These are phyloP conservation scores for Heteromormyrus szaboi DNA, from an alignment of 2,797 vertebrate genomes.

Conservation along the genomic window DNA sequence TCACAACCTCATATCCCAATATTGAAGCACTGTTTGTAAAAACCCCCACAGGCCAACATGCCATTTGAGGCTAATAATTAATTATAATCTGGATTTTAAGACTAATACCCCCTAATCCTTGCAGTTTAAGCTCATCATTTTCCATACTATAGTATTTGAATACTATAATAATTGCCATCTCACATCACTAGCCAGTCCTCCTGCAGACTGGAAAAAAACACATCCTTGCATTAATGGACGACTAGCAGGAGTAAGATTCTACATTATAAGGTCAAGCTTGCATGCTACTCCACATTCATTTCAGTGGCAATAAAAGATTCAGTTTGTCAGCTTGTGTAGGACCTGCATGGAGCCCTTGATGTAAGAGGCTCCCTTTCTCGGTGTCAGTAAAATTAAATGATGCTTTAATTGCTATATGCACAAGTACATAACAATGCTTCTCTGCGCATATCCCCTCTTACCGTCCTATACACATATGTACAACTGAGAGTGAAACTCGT, in stretches of 20 bases:
- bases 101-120: neutral
- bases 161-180: neutral
- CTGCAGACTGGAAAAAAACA: neutral
- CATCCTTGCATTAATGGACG: neutral
- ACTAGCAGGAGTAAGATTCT: neutral
- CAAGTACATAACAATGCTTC: neutral
- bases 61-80: neutral
- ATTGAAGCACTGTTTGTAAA: neutral
- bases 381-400: neutral
- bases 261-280: neutral
- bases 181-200: neutral
- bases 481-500: neutral
- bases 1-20: too few relatives aligned
- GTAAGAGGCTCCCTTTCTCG: neutral
- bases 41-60: neutral
- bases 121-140: neutral
- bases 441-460: neutral
- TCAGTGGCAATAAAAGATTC: neutral
- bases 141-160: neutral
- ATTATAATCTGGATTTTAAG: conserved; percentile 6
- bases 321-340: neutral
- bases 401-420: neutral
- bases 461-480: neutral
- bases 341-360: neutral
- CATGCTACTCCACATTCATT: neutral